Conservation (phyloP, 92 coral and sea anemone species). For the Palythoa caribaeorum region DNA sequence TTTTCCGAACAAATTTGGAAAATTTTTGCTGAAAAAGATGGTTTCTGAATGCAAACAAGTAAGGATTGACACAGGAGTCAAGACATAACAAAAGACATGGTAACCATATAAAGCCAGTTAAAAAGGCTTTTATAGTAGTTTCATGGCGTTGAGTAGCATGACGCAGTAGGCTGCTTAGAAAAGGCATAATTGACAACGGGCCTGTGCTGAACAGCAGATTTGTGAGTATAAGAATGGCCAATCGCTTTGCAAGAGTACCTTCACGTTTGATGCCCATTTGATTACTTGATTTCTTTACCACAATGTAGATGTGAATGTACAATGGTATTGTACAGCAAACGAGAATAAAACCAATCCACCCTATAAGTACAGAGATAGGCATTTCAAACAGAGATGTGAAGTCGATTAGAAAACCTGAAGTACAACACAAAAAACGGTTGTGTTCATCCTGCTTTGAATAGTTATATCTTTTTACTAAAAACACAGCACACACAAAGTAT, state of each 20-base stretch:
- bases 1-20: neutral
- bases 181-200: neutral
- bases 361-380: neutral
- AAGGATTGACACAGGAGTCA: neutral
- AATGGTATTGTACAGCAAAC: neutral
- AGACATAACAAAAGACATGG: neutral
- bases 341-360: neutral
- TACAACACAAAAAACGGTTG: neutral
- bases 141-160: too few species aligned
- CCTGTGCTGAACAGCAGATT: neutral
- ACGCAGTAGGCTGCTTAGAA: neutral
- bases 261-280: slow-evolving; percentile 2
- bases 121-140: too few species aligned
- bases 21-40: neutral
- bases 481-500: neutral
- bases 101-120: neutral
- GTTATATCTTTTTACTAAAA: neutral
- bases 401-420: neutral
- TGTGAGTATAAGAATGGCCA: neutral
- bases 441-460: neutral
- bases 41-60: slow-evolving; percentile 1
- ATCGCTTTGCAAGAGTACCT: neutral
- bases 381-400: neutral
- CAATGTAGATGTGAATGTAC: too few species aligned
- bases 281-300: neutral